Evolutionary conservation across 2,113 vertebrate species (phyloP).

Genomic region (Sylvilagus bachmani): DNA sequence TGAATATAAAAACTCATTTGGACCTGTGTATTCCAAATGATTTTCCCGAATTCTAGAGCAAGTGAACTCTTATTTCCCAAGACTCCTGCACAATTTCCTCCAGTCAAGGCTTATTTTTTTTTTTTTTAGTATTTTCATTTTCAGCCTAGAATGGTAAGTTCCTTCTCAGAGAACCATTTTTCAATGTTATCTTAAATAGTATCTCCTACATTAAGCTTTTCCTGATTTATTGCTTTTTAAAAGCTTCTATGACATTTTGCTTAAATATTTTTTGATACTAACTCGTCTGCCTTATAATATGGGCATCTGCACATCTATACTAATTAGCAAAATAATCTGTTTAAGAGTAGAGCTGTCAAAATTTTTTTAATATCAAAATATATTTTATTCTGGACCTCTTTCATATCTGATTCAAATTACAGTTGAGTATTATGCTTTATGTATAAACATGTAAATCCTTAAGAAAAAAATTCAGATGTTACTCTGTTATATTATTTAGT

Average conservation of each 20-base stretch:
- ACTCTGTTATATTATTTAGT: background rate
- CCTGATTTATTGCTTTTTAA: constrained; percentile 38
- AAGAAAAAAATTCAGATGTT: background rate
- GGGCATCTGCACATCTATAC: background rate
- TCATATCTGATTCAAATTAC: too few species aligned
- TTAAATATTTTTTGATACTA: background rate
- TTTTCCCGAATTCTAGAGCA: background rate
- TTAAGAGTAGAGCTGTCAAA: background rate
- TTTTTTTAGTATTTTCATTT: background rate
- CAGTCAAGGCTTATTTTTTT: background rate
- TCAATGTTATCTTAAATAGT: constrained; percentile 14
- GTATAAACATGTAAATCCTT: background rate
- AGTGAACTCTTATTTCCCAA: background rate
- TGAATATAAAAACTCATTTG: constrained; percentile 59
- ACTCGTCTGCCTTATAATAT: background rate
- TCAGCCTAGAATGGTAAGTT: background rate
- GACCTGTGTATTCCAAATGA: background rate
- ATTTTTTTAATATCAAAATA: constrained; percentile 11
- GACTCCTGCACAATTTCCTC: background rate
- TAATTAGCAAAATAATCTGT: constrained; percentile 17
- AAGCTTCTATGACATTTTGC: constrained; percentile 10
- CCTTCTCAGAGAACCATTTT: constrained; percentile 30
- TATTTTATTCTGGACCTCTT: too few species aligned
- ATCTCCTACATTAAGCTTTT: background rate
- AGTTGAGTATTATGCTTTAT: background rate